Conservation (phyloP, 2,888 invertebrate genomes). For the Ormyrus rosae region DNA sequence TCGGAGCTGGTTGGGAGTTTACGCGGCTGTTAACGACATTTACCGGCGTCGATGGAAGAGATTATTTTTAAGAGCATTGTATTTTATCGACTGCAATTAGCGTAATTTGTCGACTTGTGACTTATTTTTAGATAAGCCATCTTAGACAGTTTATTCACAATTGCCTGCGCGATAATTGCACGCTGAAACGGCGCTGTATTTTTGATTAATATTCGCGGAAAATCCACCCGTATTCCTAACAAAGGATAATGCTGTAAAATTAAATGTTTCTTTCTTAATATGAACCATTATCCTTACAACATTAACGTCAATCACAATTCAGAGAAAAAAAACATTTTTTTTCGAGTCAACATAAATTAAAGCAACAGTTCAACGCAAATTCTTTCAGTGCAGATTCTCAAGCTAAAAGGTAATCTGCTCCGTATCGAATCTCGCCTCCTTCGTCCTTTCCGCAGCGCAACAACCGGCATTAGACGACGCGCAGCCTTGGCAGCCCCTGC, state of each 20-base stretch:
- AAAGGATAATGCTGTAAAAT: not conserved
- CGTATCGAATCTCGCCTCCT: too few species aligned
- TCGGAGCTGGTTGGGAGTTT: slow-evolving; percentile 13
- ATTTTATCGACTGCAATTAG: slow-evolving; percentile 48
- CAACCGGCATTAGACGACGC: not conserved
- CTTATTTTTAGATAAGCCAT: slow-evolving; percentile 49
- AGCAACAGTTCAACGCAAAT: too few species aligned
- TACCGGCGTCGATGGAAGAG: slow-evolving; percentile 38
- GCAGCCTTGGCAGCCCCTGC: not conserved
- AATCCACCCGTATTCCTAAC: slow-evolving; percentile 21
- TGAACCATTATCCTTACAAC: too few species aligned
- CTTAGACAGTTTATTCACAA: slow-evolving; percentile 3
- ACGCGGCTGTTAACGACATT: slow-evolving; percentile 45
- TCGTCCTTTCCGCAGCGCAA: not conserved
- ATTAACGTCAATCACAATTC: too few species aligned
- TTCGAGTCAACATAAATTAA: too few species aligned
- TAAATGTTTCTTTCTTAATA: too few species aligned
- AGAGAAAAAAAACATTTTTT: too few species aligned
- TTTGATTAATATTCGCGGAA: slow-evolving; percentile 48
- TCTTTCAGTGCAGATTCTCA: too few species aligned
- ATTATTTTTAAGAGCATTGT: slow-evolving; percentile 50
- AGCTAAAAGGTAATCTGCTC: too few species aligned
- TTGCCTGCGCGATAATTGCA: slow-evolving; percentile 12
- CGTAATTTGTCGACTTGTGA: slow-evolving; percentile 51
- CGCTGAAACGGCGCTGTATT: not conserved